phyloP scores from a whole-genome alignment of 1,140 invertebrate genomes.

The Homalodisca vitripennis region DNA sequence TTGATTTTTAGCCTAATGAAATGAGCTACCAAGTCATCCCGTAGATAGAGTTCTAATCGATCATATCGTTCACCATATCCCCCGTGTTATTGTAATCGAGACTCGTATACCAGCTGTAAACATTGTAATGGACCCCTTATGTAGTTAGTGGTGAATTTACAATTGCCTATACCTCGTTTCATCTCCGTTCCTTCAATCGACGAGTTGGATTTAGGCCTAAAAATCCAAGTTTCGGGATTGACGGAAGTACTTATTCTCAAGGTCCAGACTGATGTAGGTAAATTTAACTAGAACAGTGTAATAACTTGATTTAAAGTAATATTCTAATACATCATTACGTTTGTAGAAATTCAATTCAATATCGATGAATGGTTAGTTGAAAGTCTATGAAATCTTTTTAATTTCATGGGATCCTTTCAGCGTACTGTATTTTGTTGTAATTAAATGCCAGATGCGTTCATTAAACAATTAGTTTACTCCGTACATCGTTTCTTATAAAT shows the following conservation, averaged over 20 bases:
- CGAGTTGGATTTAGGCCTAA: not conserved
- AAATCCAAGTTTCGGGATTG: not conserved
- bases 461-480: too few species aligned
- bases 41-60: not conserved
- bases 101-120: not conserved
- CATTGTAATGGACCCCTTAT: not conserved
- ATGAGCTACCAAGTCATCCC: not conserved
- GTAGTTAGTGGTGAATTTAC: slow-evolving; percentile 4
- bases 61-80: slow-evolving; percentile 4
- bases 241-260: not conserved
- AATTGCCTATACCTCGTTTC: slow-evolving; percentile 16
- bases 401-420: slow-evolving; percentile 20
- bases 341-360: too few species aligned
- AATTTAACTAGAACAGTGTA: too few species aligned
- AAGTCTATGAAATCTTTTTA: too few species aligned
- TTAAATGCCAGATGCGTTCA: too few species aligned
- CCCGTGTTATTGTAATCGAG: not conserved
- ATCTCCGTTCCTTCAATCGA: not conserved
- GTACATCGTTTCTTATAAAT: too few species aligned
- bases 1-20: not conserved
- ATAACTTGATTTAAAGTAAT: too few species aligned
- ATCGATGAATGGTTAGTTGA: too few species aligned
- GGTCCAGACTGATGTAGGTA: slow-evolving; percentile 22
- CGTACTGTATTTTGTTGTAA: too few species aligned
- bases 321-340: too few species aligned